phyloP scores from a whole-genome alignment of 1,140 invertebrate genomes.

The Papilio dardanus region DNA sequence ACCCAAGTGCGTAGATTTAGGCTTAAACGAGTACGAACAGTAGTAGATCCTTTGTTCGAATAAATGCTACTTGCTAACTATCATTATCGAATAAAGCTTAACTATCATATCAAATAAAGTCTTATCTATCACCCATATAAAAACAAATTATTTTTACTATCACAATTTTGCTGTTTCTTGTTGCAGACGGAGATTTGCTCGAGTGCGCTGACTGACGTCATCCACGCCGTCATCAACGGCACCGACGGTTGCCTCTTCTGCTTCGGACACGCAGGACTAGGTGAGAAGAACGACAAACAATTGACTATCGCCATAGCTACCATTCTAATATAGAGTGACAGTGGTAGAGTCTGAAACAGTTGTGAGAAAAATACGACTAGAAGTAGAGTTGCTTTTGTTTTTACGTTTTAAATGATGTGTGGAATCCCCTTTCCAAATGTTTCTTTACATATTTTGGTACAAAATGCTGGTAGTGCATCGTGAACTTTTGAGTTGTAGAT shows the following conservation, averaged over 20 bases:
- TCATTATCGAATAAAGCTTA: too few species aligned
- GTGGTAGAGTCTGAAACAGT: too few species aligned
- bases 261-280: constrained; percentile 95
- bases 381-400: not conserved
- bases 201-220: constrained; percentile 94
- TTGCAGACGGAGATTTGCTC: constrained; percentile 95
- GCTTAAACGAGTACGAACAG: too few species aligned
- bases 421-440: not conserved
- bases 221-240: constrained; percentile 96
- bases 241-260: constrained; percentile 96
- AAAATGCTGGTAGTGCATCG: too few species aligned
- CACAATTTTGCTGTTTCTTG: constrained; percentile 48
- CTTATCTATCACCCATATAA: too few species aligned
- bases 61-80: too few species aligned
- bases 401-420: not conserved
- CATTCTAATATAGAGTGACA: not conserved
- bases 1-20: too few species aligned
- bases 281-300: constrained; percentile 85
- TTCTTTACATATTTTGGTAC: not conserved
- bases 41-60: too few species aligned
- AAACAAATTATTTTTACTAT: too few species aligned
- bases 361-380: too few species aligned
- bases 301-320: not conserved
- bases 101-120: too few species aligned
- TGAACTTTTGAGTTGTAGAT: not conserved